Evolutionary conservation across 2,113 vertebrate species (phyloP), one percentile per base, ranked within the genome.

Genomic region (Sus scrofa): DNA sequence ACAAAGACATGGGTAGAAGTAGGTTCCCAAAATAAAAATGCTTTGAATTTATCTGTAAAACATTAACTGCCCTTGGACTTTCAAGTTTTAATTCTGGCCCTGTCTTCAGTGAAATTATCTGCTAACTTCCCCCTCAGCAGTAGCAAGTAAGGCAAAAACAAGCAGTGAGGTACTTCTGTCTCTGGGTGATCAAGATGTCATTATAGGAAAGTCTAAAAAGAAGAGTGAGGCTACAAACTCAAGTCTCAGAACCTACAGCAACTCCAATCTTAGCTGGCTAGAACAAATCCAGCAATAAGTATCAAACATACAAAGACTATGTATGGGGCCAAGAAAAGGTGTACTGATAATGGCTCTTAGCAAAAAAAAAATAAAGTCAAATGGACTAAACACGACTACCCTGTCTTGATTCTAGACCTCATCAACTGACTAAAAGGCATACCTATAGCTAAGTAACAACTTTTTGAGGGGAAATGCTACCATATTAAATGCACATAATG

Each of bases 281-380:
- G 82, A 56, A 87, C 13, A 56, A 22, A 56, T 27, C 67, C 62
- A 52, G 52, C 52, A 62, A 2, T 93, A 20, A 44, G 85, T 52
- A 96, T 52, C 22, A 8, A 77, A 84, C 8, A 78, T 39, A 20
- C 50, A 67, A 88, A 63, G 32, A 20, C 19, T 77, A 27, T 2
- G 24, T 13, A 92, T 1, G 6, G 34, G 79, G 39, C 39, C 63
- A 84, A 63, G 39, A 92, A 58, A 58, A 10, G 22, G 63, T 62
- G 54, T 14, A 44, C 18, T 78, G 19, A 44, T 6, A 32, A 6
- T 32, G 67, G 9, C n/a, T 63, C 13, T 77, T 62, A 82, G 13
- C 68, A 63, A 70, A 90, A 95, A 95, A n/a, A n/a, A n/a, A n/a
- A 63, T 39, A 65, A 77, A 71, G 24, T 73, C 77, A 92, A 85